Evolutionary conservation across 2,888 invertebrate species (phyloP).

Genomic region (Drosophila helvetica): DNA sequence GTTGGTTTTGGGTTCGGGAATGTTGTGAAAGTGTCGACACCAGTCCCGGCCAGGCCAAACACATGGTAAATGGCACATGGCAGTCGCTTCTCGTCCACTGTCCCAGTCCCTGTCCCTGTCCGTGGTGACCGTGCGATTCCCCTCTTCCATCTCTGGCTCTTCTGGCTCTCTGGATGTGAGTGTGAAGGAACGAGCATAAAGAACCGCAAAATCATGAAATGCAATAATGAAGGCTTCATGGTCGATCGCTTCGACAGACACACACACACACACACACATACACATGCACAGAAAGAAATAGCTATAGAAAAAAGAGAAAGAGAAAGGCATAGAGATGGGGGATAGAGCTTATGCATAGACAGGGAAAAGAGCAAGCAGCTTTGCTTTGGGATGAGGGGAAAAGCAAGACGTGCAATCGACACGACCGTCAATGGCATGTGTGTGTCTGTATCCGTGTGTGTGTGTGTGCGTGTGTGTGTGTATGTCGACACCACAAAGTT

Average conservation of each 20-base stretch:
- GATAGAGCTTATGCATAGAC: conserved; percentile 34
- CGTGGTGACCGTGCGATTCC: background rate
- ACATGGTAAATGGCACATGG: conserved; percentile 46
- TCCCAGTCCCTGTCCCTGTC: conserved; percentile 21
- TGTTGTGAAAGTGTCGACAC: conserved; percentile 77
- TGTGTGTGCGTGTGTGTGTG: conserved; percentile 44
- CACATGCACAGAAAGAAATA: conserved; percentile 21
- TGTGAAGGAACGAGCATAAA: conserved; percentile 69
- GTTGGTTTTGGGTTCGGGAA: conserved; percentile 36
- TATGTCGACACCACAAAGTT: conserved; percentile 73
- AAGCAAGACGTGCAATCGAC: conserved; percentile 66
- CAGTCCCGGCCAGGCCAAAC: conserved; percentile 60
- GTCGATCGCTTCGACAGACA: conserved; percentile 74
- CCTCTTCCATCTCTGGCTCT: conserved; percentile 1
- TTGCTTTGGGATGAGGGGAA: conserved; percentile 9
- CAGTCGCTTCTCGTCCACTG: conserved; percentile 32
- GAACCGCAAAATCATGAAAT: conserved; percentile 78
- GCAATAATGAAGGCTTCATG: conserved; percentile 79
- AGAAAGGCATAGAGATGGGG: conserved; percentile 21
- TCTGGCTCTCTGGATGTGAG: conserved; percentile 19
- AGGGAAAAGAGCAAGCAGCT: conserved; percentile 19
- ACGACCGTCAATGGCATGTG: conserved; percentile 47
- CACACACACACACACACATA: conserved; percentile 23
- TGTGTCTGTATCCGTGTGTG: conserved; percentile 7
- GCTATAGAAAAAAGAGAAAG: conserved; percentile 26